These are phyloP conservation scores for Cataglyphis rosenhaueri DNA, from an alignment of 2,888 invertebrate genomes.

Conservation along the genomic window DNA sequence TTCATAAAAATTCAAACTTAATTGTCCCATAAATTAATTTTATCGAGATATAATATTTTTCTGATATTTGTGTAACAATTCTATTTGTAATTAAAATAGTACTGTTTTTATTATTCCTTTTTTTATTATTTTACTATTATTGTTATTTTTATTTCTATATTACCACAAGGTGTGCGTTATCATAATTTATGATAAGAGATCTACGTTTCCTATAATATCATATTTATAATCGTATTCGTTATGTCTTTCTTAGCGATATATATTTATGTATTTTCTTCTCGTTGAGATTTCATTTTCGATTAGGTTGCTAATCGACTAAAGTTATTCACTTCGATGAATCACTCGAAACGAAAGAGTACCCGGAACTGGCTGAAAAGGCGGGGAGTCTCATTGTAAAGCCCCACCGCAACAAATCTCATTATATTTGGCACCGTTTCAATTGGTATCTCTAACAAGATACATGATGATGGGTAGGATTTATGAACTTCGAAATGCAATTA, in stretches of 20 bases:
- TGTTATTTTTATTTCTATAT: not conserved
- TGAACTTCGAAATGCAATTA: not conserved
- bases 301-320: conserved; percentile 15
- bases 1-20: not conserved
- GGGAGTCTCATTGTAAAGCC: conserved; percentile 48
- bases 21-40: not conserved
- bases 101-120: not conserved
- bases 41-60: not conserved
- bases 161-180: not conserved
- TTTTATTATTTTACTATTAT: not conserved
- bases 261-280: not conserved
- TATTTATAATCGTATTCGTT: not conserved
- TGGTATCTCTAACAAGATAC: conserved; percentile 43
- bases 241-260: not conserved
- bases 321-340: conserved; percentile 15
- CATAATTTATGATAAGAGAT: not conserved
- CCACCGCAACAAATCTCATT: conserved; percentile 63
- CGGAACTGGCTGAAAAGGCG: conserved; percentile 45
- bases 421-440: conserved; percentile 65
- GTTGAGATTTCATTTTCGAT: conserved; percentile 25
- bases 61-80: not conserved
- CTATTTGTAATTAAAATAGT: not conserved
- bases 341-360: conserved; percentile 21
- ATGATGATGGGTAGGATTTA: conserved; percentile 18
- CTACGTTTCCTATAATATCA: not conserved